Evolutionary conservation across 2,888 invertebrate species (phyloP).

Genomic region (Lasioglossum vierecki): DNA sequence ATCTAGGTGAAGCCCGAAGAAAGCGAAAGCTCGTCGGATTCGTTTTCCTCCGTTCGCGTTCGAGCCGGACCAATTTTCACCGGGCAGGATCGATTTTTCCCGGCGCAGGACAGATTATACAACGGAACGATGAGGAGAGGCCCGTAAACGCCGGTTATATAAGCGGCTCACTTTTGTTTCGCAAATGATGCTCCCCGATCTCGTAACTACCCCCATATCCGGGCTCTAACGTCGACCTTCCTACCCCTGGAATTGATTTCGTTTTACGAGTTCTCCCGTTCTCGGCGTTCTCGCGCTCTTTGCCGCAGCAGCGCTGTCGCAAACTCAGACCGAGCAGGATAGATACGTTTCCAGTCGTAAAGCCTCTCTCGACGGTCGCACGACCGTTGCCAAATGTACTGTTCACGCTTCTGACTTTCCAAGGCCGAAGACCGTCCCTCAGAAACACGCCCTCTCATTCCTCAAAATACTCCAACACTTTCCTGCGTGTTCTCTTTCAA

Average conservation of each 20-base stretch:
- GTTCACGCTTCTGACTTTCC: constrained; percentile 62
- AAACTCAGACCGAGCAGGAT: constrained; percentile 36
- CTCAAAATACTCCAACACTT: background rate
- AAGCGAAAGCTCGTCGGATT: background rate
- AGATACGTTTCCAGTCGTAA: constrained; percentile 65
- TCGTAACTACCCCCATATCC: constrained; percentile 57
- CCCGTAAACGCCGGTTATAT: constrained; percentile 50
- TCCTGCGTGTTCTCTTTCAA: background rate
- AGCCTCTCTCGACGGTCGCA: constrained; percentile 58
- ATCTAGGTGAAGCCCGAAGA: background rate
- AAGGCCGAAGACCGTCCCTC: constrained; percentile 7
- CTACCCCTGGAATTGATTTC: constrained; percentile 69
- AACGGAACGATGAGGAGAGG: constrained; percentile 27
- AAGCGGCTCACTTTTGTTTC: constrained; percentile 57
- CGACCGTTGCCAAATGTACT: constrained; percentile 56
- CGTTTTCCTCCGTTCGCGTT: background rate
- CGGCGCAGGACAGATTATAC: constrained; percentile 35
- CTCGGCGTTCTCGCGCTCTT: constrained; percentile 2
- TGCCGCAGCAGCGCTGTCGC: constrained; percentile 8
- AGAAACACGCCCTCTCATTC: background rate
- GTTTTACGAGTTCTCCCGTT: constrained; percentile 66
- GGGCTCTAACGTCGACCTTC: constrained; percentile 53
- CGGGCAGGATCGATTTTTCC: background rate
- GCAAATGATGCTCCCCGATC: constrained; percentile 53
- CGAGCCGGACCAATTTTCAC: constrained; percentile 1